Evolutionary conservation across 2,113 vertebrate species (phyloP).

Genomic region (Garra rufa): DNA sequence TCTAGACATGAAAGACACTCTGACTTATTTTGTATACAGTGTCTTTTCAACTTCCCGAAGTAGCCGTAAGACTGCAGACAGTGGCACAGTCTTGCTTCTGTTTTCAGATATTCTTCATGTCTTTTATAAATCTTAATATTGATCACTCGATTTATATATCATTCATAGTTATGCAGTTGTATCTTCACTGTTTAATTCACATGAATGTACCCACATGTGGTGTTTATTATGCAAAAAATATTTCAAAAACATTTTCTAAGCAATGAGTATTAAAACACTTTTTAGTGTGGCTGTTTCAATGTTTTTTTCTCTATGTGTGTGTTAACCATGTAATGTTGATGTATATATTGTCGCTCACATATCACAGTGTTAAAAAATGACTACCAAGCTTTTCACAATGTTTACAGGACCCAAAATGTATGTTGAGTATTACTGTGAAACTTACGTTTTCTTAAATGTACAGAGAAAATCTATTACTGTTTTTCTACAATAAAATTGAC

Average conservation of each 20-base stretch:
- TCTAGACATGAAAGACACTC: not conserved
- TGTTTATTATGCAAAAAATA: not conserved
- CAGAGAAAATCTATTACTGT: not conserved
- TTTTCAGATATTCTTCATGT: not conserved
- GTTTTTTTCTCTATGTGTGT: not conserved
- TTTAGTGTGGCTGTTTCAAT: slow-evolving; percentile 1
- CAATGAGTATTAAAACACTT: not conserved
- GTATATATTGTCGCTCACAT: not conserved
- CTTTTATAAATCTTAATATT: slow-evolving; percentile 15
- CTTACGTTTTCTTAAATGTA: slow-evolving; percentile 1
- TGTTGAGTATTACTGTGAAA: slow-evolving; percentile 22
- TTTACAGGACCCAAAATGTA: slow-evolving; percentile 5
- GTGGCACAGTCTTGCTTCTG: not conserved
- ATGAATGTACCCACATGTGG: not conserved
- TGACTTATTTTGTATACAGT: not conserved
- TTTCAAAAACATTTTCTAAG: not conserved
- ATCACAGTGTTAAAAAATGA: slow-evolving; percentile 17
- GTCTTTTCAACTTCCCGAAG: not conserved
- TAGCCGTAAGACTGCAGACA: not conserved
- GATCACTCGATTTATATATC: not conserved
- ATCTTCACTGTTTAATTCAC: not conserved
- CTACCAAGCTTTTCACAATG: slow-evolving; percentile 10
- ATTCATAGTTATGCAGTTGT: not conserved
- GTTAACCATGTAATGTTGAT: not conserved
- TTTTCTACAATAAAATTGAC: slow-evolving; percentile 29